A percentile compares a stretch with the other conserved stretches of the same genome.
Evolutionary conservation across 2,797 vertebrate genomes (phyloP).

Genomic region (Pelobates cultripes): DNA sequence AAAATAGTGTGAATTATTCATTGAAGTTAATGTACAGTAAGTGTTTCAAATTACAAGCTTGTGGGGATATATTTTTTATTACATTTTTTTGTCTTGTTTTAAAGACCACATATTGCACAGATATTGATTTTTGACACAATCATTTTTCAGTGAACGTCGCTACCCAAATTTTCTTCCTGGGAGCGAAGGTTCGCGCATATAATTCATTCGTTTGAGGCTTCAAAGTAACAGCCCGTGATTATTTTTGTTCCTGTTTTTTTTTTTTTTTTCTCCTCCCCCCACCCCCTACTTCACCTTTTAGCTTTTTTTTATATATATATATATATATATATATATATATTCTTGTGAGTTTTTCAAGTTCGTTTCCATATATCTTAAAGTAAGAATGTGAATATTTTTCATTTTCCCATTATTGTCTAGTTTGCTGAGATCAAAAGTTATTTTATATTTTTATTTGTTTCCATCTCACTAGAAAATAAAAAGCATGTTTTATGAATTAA

Average conservation of each 20-base stretch:
- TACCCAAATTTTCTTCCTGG: not conserved
- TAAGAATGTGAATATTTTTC: constrained; percentile 50
- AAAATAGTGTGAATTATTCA: constrained; percentile 71
- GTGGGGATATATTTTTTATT: constrained; percentile 36
- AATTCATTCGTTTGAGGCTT: constrained; percentile 44
- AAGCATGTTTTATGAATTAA: not conserved
- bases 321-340: constrained; percentile 13
- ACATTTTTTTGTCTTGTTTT: constrained; percentile 49
- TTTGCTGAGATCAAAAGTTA: not conserved
- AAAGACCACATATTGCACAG: constrained; percentile 57
- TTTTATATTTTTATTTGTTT: not conserved
- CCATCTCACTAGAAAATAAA: no score
- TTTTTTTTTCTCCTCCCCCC: not conserved
- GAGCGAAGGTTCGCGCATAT: constrained; percentile 30
- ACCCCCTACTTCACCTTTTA: not conserved
- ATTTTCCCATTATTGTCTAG: constrained; percentile 44
- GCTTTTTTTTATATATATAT: not conserved
- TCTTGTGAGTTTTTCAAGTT: constrained; percentile 35
- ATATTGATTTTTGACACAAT: constrained; percentile 56
- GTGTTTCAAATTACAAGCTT: constrained; percentile 60
- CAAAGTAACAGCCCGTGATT: constrained; percentile 24
- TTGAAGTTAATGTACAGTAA: constrained; percentile 58
- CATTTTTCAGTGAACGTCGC: constrained; percentile 26
- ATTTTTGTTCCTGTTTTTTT: constrained; percentile 28
- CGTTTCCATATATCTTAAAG: constrained; percentile 18